Percentiles rank a stretch among this genome's conserved stretches.
These are phyloP conservation scores for Eospalax fontanierii DNA, from an alignment of 2,797 vertebrate genomes.

Conservation along the genomic window DNA sequence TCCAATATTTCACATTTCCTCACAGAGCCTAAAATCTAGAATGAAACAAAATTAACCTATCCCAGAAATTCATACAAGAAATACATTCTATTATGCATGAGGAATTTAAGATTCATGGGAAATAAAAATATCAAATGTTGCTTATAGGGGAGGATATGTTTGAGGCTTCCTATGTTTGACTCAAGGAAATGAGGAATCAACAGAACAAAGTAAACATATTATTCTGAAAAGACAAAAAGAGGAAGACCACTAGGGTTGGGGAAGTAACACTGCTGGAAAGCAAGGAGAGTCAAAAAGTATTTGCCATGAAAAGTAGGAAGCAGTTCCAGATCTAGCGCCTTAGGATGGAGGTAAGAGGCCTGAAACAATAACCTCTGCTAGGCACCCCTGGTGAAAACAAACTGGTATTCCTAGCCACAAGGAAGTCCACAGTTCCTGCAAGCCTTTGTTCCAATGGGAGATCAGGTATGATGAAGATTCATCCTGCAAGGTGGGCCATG, in stretches of 20 bases:
- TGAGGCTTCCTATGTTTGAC: not conserved
- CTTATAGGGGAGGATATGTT: not conserved
- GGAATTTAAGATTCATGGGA: conserved; percentile 52
- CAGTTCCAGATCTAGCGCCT: not conserved
- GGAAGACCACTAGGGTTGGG: not conserved
- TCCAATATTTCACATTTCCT: conserved; percentile 48
- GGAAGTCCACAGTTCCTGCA: not conserved
- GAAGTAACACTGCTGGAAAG: not conserved
- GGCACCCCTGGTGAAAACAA: not conserved
- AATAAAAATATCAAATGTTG: conserved; percentile 68
- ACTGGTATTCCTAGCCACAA: not conserved
- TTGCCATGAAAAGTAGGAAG: not conserved
- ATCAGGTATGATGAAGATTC: not conserved
- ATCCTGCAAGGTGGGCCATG: too few species aligned
- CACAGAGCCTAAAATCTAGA: conserved; percentile 50
- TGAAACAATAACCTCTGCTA: not conserved
- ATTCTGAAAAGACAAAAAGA: not conserved
- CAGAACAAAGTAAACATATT: not conserved
- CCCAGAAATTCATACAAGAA: conserved; percentile 51
- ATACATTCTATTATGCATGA: not conserved
- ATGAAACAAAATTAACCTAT: conserved; percentile 59
- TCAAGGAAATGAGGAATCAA: not conserved
- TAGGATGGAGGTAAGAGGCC: not conserved
- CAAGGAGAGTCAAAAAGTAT: not conserved
- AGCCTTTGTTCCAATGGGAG: not conserved